phyloP scores from a whole-genome alignment of 1,140 invertebrate genomes.

The Gonioctena quinquepunctata region DNA sequence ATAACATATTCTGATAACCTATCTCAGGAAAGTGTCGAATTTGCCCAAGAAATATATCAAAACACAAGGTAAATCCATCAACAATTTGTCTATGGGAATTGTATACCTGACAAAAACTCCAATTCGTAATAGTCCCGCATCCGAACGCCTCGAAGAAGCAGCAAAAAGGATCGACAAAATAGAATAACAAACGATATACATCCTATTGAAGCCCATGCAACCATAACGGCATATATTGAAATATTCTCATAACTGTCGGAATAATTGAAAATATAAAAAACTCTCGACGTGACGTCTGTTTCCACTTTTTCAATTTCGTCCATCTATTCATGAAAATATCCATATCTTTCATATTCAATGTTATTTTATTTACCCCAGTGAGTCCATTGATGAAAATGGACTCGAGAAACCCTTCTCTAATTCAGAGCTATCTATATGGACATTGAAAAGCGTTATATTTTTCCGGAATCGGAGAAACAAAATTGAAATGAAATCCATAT shows the following conservation, averaged over 20 bases:
- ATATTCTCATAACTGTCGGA: background rate
- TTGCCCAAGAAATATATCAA: too few species aligned
- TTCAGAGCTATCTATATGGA: background rate
- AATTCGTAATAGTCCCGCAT: too few species aligned
- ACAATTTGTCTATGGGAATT: too few species aligned
- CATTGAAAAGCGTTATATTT: background rate
- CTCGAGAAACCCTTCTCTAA: background rate
- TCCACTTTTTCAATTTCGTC: background rate
- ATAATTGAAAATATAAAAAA: background rate
- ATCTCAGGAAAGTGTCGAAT: too few species aligned
- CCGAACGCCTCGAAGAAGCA: too few species aligned
- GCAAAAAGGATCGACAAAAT: too few species aligned
- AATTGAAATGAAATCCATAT: background rate
- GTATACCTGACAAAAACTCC: too few species aligned
- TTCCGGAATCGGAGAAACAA: background rate
- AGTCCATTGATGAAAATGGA: background rate
- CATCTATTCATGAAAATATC: background rate
- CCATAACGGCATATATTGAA: background rate
- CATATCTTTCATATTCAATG: background rate
- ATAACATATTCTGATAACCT: too few species aligned
- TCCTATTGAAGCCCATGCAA: background rate
- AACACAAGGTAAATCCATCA: too few species aligned
- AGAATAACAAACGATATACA: too few species aligned
- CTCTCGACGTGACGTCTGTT: background rate
- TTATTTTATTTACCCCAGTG: background rate